Base-by-base conservation (phyloP, 1,140 invertebrate genomes). In the Cherax quadricarinatus region DNA sequence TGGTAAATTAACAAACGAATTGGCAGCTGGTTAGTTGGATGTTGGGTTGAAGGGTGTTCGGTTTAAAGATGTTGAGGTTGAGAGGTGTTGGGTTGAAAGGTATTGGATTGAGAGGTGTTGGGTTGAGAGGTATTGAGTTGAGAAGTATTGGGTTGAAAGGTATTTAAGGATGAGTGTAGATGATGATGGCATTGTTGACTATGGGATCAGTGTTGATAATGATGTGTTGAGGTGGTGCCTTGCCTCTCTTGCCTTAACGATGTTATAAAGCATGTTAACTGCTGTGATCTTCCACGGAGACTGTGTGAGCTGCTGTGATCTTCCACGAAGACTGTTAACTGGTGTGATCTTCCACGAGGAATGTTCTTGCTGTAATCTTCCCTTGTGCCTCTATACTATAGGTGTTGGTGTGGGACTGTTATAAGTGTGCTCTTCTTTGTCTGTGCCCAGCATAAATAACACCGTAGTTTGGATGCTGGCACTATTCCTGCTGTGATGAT, bases 1-100 rank as follows among this genome's bases (percentile, higher is more conserved):
- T 89, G 88, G 80, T 81, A 89, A 89, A 89, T 89, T 89, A 89
- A 89, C 88, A 89, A 84, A 89, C 88, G 88, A 80, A 89, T 80
- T 81, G 81, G 88, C 87, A 82, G 88, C 60, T 89, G 80, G 88
- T 84, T 66, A 81, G 88, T 83, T 82, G 81, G 81, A 16, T 66
- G 88, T 78, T 62, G 5, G 53, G 79, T 41, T 41, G 30, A 41
- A 41, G 30, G 30, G 30, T 24, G 49, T 18, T 53, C 57, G 88
- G 10, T 21, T n/a, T 18, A 49, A 60, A 62, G 57, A 5, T 21
- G 57, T 57, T 80, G 88, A 18, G 30, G 30, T 41, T 41, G 30
- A 41, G 30, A 41, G 30, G 30, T 41, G 2, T 41, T 41, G 30
- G 30, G 30, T 41, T 41, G 30, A 41, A 41, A 41, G 30, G 2